Conservation (phyloP, 1,140 invertebrate genomes). For the Elymnias hypermnestra region DNA sequence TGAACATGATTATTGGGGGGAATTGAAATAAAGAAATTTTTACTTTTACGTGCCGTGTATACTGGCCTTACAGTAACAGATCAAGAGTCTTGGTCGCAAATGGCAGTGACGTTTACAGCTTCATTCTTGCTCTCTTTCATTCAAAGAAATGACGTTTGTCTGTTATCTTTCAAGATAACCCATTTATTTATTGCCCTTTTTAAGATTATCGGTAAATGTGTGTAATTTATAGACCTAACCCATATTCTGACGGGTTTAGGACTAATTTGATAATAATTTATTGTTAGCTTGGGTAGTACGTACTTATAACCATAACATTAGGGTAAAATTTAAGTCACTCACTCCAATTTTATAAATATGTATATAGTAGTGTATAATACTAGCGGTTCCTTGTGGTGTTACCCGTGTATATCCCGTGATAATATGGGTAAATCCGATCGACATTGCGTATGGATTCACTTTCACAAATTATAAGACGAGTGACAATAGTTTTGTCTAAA, state of each 20-base stretch:
- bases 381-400: background rate
- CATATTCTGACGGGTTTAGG: slow-evolving; percentile 8
- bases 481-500: too few relatives aligned
- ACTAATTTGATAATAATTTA: slow-evolving; percentile 1
- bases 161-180: slow-evolving; percentile 31
- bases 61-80: slow-evolving; percentile 15
- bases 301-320: too few relatives aligned
- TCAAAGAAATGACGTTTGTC: slow-evolving; percentile 23
- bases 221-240: slow-evolving; percentile 17
- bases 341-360: too few relatives aligned
- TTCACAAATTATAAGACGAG: too few relatives aligned
- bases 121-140: slow-evolving; percentile 25
- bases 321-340: too few relatives aligned
- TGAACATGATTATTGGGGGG: too few relatives aligned
- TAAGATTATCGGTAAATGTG: slow-evolving; percentile 15
- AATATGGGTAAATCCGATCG: too few relatives aligned
- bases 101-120: slow-evolving; percentile 27
- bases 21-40: background rate
- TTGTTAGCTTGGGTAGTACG: background rate
- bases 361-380: too few relatives aligned
- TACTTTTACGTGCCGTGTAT: background rate
- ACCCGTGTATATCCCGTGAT: too few relatives aligned
- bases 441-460: too few relatives aligned
- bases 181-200: slow-evolving; percentile 26
- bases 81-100: slow-evolving; percentile 23